Conservation (phyloP, 1,140 invertebrate species). For the Venustaconcha ellipsiformis region DNA sequence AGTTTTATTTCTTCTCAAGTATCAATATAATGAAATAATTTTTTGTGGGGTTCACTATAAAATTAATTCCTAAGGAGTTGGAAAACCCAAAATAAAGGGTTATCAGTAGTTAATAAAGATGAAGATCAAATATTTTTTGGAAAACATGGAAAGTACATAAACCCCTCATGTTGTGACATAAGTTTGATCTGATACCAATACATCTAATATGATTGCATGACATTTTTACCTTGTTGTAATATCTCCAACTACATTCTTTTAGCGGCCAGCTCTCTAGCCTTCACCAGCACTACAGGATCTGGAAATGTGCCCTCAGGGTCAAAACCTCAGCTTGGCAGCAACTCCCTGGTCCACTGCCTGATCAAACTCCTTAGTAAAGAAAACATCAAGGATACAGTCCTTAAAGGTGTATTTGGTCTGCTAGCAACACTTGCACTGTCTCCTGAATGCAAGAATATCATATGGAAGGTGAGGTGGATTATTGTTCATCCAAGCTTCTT, state of each 20-base stretch:
- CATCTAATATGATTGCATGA: too few species aligned
- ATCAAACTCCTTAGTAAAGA: constrained; percentile 52
- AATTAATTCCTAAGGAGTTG: too few species aligned
- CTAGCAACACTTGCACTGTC: constrained; percentile 55
- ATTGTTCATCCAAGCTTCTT: not conserved
- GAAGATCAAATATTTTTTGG: too few species aligned
- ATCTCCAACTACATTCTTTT: constrained; percentile 6
- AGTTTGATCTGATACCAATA: too few species aligned
- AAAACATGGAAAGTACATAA: too few species aligned
- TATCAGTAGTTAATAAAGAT: too few species aligned
- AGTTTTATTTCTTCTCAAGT: too few species aligned
- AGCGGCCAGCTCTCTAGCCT: constrained; percentile 61
- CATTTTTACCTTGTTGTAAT: not conserved
- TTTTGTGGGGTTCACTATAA: too few species aligned
- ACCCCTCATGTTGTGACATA: too few species aligned
- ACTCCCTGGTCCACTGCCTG: constrained; percentile 59
- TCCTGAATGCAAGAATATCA: constrained; percentile 61
- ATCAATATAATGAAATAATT: too few species aligned
- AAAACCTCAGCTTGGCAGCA: constrained; percentile 42
- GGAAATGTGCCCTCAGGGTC: constrained; percentile 1
- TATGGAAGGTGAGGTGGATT: constrained; percentile 60
- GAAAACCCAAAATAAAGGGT: too few species aligned
- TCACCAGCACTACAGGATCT: constrained; percentile 25
- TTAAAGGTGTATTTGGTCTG: constrained; percentile 47
- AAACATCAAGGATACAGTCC: constrained; percentile 36